Conservation (phyloP, 2,888 invertebrate species). For the Philopedon plagiatum region DNA sequence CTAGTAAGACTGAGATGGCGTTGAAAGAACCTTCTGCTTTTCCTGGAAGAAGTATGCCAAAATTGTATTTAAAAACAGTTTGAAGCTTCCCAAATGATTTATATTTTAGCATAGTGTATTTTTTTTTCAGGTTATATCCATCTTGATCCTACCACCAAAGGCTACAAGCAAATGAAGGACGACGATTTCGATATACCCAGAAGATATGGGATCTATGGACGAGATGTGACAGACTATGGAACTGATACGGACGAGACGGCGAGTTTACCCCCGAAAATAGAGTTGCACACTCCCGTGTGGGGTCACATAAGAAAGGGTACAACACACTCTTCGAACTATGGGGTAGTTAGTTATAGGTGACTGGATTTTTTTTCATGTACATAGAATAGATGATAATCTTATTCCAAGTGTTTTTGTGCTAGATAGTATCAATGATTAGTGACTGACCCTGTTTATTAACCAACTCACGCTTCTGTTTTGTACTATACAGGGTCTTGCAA, state of each 20-base stretch:
- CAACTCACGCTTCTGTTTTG: too few species aligned
- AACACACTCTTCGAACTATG: conserved; percentile 45
- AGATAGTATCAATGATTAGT: too few species aligned
- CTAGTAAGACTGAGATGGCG: conserved; percentile 28
- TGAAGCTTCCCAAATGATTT: too few species aligned
- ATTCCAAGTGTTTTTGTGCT: too few species aligned
- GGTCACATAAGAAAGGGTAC: conserved; percentile 67
- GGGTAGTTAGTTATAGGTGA: conserved; percentile 45
- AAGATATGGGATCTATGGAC: conserved; percentile 64
- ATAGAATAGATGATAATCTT: too few species aligned
- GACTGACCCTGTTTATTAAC: too few species aligned
- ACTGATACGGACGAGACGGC: conserved; percentile 60
- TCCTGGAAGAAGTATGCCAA: conserved; percentile 50
- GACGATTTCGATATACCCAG: conserved; percentile 56
- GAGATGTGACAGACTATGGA: conserved; percentile 59
- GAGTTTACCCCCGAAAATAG: conserved; percentile 59
- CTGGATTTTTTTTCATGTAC: conserved; percentile 22
- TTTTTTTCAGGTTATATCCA: conserved; percentile 43
- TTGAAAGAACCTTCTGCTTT: conserved; percentile 48
- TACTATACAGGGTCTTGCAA: too few species aligned
- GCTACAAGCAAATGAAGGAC: conserved; percentile 59
- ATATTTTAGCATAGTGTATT: neutral
- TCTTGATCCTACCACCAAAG: conserved; percentile 49
- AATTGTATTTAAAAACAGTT: too few species aligned
- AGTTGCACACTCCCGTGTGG: conserved; percentile 67